phyloP scores from a whole-genome alignment of 2,113 vertebrate genomes.

The Coregonus clupeaformis region DNA sequence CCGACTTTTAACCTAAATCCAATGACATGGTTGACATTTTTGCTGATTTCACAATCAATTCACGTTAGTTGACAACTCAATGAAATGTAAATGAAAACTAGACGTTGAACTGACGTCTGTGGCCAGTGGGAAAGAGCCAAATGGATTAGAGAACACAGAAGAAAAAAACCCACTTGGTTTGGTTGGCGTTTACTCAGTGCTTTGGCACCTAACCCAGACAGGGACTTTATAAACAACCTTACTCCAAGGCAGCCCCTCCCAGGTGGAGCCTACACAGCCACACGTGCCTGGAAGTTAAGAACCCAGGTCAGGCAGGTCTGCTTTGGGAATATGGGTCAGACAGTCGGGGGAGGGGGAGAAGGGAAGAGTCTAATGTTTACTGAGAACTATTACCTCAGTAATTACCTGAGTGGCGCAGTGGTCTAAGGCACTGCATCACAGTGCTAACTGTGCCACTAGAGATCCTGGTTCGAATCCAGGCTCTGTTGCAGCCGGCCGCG shows the following conservation, averaged over 20 bases:
- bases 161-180: conserved; percentile 36
- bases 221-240: conserved; percentile 60
- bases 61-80: too few relatives aligned
- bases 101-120: too few relatives aligned
- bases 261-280: conserved; percentile 34
- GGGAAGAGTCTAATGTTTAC: conserved; percentile 51
- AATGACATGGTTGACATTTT: too few relatives aligned
- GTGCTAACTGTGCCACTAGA: too few relatives aligned
- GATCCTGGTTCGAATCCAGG: too few relatives aligned
- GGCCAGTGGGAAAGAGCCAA: conserved; percentile 44
- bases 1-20: too few relatives aligned
- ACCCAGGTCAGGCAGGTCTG: conserved; percentile 37
- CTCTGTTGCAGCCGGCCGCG: too few relatives aligned
- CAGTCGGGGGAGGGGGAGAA: background rate
- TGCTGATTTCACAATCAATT: too few relatives aligned
- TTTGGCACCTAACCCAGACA: conserved; percentile 49
- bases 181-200: conserved; percentile 7
- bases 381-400: conserved; percentile 56
- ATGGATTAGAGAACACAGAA: conserved; percentile 54
- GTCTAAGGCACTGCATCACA: too few relatives aligned
- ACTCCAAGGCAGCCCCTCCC: conserved; percentile 26
- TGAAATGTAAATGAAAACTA: too few relatives aligned
- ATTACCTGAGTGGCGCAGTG: too few relatives aligned
- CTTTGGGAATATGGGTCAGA: conserved; percentile 72
- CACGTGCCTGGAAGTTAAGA: conserved; percentile 57